These are phyloP conservation scores for Papilio polytes DNA, from an alignment of 1,140 invertebrate species.

Conservation along the genomic window DNA sequence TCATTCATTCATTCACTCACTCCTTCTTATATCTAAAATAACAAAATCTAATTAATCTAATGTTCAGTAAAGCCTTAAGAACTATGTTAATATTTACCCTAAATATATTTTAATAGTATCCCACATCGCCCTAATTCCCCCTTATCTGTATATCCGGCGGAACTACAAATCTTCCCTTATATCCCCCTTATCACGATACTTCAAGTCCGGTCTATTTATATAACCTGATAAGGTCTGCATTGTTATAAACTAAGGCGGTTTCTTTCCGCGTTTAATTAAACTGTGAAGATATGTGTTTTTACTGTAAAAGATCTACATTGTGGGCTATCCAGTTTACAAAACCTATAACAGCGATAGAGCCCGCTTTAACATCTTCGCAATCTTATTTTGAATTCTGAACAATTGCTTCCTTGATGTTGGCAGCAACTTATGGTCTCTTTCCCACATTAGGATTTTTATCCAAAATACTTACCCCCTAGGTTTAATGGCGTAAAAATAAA, in stretches of 20 bases:
- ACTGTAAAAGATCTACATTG: background rate
- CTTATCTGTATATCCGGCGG: slow-evolving; percentile 29
- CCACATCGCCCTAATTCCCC: slow-evolving; percentile 14
- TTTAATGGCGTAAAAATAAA: too few relatives aligned
- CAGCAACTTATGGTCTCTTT: too few relatives aligned
- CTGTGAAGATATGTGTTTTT: background rate
- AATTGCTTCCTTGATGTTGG: too few relatives aligned
- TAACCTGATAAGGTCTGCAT: background rate
- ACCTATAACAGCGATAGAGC: too few relatives aligned
- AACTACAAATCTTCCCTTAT: slow-evolving; percentile 16
- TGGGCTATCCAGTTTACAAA: too few relatives aligned
- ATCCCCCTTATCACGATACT: slow-evolving; percentile 15
- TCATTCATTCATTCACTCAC: too few relatives aligned
- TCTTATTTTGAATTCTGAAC: too few relatives aligned
- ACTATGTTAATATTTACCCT: slow-evolving; percentile 11
- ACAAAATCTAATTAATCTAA: too few relatives aligned
- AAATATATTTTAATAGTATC: slow-evolving; percentile 15
- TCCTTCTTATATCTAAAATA: too few relatives aligned
- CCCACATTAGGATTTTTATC: too few relatives aligned
- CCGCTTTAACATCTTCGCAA: too few relatives aligned
- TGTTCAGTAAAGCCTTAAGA: background rate
- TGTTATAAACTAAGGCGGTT: background rate
- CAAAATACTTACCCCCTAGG: too few relatives aligned
- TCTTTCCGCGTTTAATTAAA: background rate
- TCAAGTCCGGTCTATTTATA: slow-evolving; percentile 2